phyloP scores from a whole-genome alignment of 2,888 invertebrate genomes.

The Noctua janthina region DNA sequence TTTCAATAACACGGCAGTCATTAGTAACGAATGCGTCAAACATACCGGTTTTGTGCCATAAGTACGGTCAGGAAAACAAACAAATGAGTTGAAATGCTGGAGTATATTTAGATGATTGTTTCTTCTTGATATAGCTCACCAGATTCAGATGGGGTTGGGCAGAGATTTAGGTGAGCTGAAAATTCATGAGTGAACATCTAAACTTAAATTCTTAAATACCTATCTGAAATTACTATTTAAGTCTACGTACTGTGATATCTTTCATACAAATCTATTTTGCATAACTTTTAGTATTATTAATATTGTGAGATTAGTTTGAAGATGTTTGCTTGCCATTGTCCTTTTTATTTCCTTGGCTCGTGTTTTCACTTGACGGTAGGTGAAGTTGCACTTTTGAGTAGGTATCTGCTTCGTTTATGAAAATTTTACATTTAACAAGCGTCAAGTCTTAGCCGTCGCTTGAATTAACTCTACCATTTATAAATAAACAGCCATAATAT shows the following conservation, averaged over 20 bases:
- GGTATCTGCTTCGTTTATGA: background rate
- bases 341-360: background rate
- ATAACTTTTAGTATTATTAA: background rate
- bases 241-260: background rate
- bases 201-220: background rate
- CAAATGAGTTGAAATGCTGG: constrained; percentile 35
- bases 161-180: background rate
- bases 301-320: too few relatives aligned
- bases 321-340: background rate
- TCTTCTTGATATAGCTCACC: background rate
- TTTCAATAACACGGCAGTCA: constrained; percentile 54
- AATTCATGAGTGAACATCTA: background rate
- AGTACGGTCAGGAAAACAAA: constrained; percentile 54
- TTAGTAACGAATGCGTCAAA: constrained; percentile 57
- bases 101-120: constrained; percentile 47
- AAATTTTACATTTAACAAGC: background rate
- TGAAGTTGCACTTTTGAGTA: background rate
- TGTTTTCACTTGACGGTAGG: background rate
- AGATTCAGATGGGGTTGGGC: background rate
- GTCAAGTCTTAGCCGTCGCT: background rate
- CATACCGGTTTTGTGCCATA: constrained; percentile 49
- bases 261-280: too few relatives aligned
- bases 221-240: background rate
- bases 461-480: constrained; percentile 2
- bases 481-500: constrained; percentile 32